Base-by-base conservation (phyloP, 2,797 vertebrate species). In the Dromococcyx pavoninus region DNA sequence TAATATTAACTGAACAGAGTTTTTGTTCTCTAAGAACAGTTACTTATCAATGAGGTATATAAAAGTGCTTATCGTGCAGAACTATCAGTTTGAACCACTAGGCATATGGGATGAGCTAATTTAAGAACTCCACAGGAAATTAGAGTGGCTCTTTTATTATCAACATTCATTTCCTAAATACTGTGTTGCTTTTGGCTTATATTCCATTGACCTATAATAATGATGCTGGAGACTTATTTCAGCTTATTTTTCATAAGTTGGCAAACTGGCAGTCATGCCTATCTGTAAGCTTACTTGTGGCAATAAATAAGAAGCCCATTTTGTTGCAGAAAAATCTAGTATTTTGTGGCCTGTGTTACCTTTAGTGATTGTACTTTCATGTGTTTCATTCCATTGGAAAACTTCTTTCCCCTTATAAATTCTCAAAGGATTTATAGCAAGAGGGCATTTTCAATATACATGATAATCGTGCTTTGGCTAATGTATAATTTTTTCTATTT, bases 81-180 rank as follows among this genome's bases (percentile, higher is more conserved):
- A 94, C 86, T 90, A 95, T 96, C 93, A 51, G 56, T 88, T 87
- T 82, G 64, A 96, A 93, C 94, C 86, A 94, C 66, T 93, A 57
- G 86, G 80, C 80, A 71, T 96, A 79, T 28, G 71, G 94, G 83
- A 96, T 92, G 82, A 96, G 80, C 88, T 95, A 95, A 97, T 97
- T 96, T 97, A 96, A 93, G 95, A 96, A 92, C 91, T 90, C 95
- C 76, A 67, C 94, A 81, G 94, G 96, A 96, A 96, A 92, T 96
- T 86, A 88, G 82, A 96, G 74, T 90, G 86, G 73, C 48, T 96
- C 82, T 93, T 92, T 93, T 89, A 94, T 93, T 91, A 89, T 89
- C 91, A 84, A 8, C 89, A 88, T 91, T 76, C 44, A 90, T 94
- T 96, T 95, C 92, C 91, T 93, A 93, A 94, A 78, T 89, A 86